Percentiles rank a stretch among this genome's conserved stretches.
phyloP scores from a whole-genome alignment of 2,113 vertebrate species.

The Bothrops jararaca region DNA sequence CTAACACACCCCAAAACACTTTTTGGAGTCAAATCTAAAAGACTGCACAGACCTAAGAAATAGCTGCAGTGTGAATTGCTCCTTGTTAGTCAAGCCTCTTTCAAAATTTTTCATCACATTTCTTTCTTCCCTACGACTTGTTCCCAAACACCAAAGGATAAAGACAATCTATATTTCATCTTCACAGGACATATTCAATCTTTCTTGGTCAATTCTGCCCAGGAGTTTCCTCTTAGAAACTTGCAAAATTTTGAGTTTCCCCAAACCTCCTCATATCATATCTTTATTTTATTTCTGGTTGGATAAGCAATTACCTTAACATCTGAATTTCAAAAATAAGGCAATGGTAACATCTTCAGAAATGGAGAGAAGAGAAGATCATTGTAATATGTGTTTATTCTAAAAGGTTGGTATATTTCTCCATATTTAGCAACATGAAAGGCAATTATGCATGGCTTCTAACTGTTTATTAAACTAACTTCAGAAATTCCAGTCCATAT shows the following conservation, averaged over 20 bases:
- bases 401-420: background rate
- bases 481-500: background rate
- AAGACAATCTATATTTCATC: background rate
- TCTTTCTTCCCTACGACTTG: background rate
- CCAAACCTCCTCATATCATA: background rate
- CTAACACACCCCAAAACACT: background rate
- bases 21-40: background rate
- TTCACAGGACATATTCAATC: background rate
- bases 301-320: background rate
- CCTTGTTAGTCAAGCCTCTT: background rate
- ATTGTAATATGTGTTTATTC: background rate
- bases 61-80: background rate
- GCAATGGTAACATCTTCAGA: background rate
- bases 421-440: background rate
- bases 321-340: background rate
- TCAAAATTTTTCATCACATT: background rate
- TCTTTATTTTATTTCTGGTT: background rate
- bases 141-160: background rate
- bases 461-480: background rate
- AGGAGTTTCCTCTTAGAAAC: background rate
- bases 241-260: background rate
- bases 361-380: background rate
- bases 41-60: background rate
- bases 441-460: background rate
- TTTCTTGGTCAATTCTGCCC: background rate